phyloP scores from a whole-genome alignment of 2,113 vertebrate genomes.

The Speoplatyrhinus poulsoni region DNA sequence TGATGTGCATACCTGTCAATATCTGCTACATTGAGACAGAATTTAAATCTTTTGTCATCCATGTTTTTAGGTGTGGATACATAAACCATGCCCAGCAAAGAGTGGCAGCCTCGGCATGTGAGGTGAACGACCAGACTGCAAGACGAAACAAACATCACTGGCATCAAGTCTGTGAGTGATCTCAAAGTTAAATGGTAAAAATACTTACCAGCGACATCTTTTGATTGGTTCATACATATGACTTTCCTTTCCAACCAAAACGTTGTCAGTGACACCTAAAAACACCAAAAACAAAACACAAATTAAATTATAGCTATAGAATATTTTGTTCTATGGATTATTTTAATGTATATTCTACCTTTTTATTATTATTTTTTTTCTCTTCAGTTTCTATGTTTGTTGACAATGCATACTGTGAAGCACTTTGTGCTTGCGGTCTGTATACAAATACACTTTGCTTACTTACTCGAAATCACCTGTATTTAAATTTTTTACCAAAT shows the following conservation, averaged over 20 bases:
- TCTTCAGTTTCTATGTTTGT: too few species aligned
- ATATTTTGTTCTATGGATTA: too few species aligned
- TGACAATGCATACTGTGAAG: too few species aligned
- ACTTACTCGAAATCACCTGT: too few species aligned
- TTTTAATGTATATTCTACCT: too few species aligned
- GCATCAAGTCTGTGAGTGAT: background rate
- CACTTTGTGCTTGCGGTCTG: too few species aligned
- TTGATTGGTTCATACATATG: constrained; percentile 58
- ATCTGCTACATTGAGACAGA: constrained; percentile 66
- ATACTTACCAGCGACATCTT: constrained; percentile 61
- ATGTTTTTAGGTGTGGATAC: constrained; percentile 70
- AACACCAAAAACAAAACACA: constrained; percentile 11
- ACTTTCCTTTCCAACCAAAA: constrained; percentile 61
- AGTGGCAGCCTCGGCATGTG: constrained; percentile 62
- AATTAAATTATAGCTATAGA: too few species aligned
- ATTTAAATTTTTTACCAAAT: too few species aligned
- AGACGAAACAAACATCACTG: background rate
- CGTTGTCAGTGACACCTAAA: constrained; percentile 72
- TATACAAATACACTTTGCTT: too few species aligned
- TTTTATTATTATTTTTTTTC: too few species aligned
- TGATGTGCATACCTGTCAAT: constrained; percentile 69
- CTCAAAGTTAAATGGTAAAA: background rate
- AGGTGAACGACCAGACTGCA: constrained; percentile 67
- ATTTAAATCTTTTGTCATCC: constrained; percentile 73
- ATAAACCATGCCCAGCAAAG: constrained; percentile 70